phyloP scores from a whole-genome alignment of 2,888 invertebrate species.

The Zygothrica quintamaculata region DNA sequence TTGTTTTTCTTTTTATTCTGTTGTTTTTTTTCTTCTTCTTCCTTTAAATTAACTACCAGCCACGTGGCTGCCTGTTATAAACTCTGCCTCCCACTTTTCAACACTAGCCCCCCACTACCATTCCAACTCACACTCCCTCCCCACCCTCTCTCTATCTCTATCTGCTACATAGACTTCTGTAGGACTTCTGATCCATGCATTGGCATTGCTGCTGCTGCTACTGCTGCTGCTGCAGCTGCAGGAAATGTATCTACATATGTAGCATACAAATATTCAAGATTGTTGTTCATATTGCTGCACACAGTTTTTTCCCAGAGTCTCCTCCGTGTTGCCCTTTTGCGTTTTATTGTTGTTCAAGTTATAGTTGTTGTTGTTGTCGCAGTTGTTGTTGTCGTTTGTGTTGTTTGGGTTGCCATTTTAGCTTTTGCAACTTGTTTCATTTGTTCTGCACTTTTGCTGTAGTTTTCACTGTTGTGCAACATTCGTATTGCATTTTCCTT shows the following conservation, averaged over 20 bases:
- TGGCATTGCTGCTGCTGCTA: slow-evolving; percentile 18
- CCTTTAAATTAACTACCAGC: slow-evolving; percentile 74
- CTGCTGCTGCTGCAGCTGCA: slow-evolving; percentile 47
- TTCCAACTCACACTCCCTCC: neutral
- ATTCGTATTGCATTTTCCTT: slow-evolving; percentile 49
- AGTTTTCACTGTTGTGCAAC: slow-evolving; percentile 38
- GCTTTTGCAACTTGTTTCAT: slow-evolving; percentile 73
- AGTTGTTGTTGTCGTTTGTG: slow-evolving; percentile 19
- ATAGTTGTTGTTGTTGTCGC: slow-evolving; percentile 16
- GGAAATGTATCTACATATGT: slow-evolving; percentile 77
- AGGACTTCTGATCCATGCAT: neutral
- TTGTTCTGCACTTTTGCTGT: slow-evolving; percentile 71
- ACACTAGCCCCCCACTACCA: too few relatives aligned
- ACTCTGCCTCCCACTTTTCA: slow-evolving; percentile 7
- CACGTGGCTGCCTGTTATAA: slow-evolving; percentile 55
- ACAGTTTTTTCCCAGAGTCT: slow-evolving; percentile 37
- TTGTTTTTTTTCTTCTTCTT: slow-evolving; percentile 14
- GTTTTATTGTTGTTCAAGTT: slow-evolving; percentile 14
- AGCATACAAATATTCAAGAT: slow-evolving; percentile 75
- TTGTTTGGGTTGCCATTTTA: slow-evolving; percentile 68
- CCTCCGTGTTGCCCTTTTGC: too few relatives aligned
- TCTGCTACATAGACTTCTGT: neutral
- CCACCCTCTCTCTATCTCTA: slow-evolving; percentile 20
- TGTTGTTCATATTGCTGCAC: slow-evolving; percentile 73
- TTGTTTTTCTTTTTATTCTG: too few relatives aligned